Evolutionary conservation across 2,888 invertebrate genomes (phyloP).

Genomic region (Erebia epiphron): DNA sequence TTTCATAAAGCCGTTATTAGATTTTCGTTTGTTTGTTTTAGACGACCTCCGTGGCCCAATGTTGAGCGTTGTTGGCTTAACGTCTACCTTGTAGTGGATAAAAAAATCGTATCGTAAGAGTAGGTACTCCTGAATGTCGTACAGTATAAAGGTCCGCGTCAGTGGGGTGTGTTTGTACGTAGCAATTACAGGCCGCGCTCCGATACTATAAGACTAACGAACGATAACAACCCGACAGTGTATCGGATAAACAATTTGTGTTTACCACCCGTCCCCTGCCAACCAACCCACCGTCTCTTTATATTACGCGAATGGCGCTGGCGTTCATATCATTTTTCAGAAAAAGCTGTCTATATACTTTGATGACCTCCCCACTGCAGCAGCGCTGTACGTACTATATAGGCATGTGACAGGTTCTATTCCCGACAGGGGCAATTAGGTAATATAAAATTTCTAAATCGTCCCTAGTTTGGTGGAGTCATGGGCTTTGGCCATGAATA

Average conservation of each 20-base stretch:
- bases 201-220: constrained; percentile 75
- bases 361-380: no score
- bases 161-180: constrained; percentile 54
- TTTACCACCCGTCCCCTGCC: constrained; percentile 27
- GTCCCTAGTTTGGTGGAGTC: no score
- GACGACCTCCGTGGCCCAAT: no score
- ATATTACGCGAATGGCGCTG: background rate
- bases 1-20: no score
- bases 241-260: constrained; percentile 43
- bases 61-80: no score
- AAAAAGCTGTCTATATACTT: background rate
- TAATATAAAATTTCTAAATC: no score
- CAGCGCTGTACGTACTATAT: no score
- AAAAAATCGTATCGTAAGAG: background rate
- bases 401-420: no score
- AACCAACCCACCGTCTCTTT: constrained; percentile 12
- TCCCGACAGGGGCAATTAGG: no score
- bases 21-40: no score
- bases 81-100: no score
- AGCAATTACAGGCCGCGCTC: constrained; percentile 70
- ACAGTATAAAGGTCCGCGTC: constrained; percentile 46
- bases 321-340: constrained; percentile 19
- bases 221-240: constrained; percentile 51
- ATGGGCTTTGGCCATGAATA: no score
- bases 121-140: constrained; percentile 46